A percentile compares a stretch with the other conserved stretches of the same genome.
These are phyloP conservation scores for Plagodis pulveraria DNA, from an alignment of 2,888 invertebrate species.

Conservation along the genomic window DNA sequence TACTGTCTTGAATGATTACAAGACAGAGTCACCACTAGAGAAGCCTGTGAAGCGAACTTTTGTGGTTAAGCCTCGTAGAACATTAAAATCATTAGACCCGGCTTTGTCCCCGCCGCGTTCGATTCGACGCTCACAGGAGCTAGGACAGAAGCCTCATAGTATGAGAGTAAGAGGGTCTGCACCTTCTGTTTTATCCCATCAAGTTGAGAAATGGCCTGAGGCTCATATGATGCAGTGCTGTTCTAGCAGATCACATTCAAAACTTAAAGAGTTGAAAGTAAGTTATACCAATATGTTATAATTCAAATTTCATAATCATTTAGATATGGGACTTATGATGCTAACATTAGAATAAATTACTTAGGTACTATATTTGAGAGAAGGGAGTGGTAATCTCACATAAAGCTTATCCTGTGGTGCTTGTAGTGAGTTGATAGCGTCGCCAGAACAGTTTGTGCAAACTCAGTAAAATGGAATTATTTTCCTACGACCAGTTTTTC, in stretches of 20 bases:
- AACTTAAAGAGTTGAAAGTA: slow-evolving; percentile 71
- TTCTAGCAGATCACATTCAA: slow-evolving; percentile 66
- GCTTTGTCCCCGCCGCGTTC: slow-evolving; percentile 54
- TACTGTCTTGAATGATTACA: slow-evolving; percentile 65
- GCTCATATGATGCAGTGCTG: slow-evolving; percentile 57
- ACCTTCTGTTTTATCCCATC: slow-evolving; percentile 51
- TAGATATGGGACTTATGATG: too few species aligned
- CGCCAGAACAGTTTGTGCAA: too few species aligned
- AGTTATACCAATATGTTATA: slow-evolving; percentile 7
- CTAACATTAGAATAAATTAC: too few species aligned
- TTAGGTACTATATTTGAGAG: too few species aligned
- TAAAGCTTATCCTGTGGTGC: too few species aligned
- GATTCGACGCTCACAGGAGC: slow-evolving; percentile 35
- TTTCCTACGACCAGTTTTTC: too few species aligned
- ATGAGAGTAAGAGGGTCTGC: slow-evolving; percentile 54
- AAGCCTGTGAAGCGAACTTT: slow-evolving; percentile 48
- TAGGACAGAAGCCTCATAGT: slow-evolving; percentile 38
- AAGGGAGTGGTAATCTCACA: too few species aligned
- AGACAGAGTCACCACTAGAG: slow-evolving; percentile 46
- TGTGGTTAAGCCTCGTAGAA: slow-evolving; percentile 69
- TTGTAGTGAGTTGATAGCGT: too few species aligned
- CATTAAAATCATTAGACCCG: slow-evolving; percentile 68
- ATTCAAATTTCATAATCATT: too few species aligned
- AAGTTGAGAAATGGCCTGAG: slow-evolving; percentile 54
- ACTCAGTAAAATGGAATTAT: too few species aligned